These are phyloP conservation scores for Pelusios castaneus DNA, from an alignment of 2,113 vertebrate genomes.

Conservation along the genomic window DNA sequence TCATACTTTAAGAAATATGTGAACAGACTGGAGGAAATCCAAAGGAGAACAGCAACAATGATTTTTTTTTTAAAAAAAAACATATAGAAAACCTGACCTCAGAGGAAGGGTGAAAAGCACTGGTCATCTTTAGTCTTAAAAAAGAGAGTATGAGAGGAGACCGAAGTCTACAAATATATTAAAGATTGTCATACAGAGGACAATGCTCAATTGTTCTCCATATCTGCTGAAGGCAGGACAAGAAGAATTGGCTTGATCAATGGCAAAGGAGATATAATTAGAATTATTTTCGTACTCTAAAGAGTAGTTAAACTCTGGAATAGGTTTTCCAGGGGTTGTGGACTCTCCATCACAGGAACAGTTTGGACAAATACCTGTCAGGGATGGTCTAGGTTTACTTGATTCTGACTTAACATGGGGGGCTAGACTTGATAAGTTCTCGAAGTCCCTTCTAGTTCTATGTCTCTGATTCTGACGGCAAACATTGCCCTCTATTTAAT, in stretches of 20 bases:
- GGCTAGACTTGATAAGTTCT: not conserved
- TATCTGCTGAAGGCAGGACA: not conserved
- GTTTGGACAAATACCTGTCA: not conserved
- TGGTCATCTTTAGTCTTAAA: no score
- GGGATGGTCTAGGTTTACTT: not conserved
- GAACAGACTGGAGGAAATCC: no score
- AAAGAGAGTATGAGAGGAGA: no score
- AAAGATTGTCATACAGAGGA: no score
- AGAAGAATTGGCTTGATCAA: not conserved
- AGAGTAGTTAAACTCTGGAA: not conserved
- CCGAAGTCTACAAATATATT: no score
- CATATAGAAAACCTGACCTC: no score
- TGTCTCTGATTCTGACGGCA: not conserved
- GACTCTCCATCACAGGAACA: not conserved
- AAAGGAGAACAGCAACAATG: no score
- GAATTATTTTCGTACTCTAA: not conserved
- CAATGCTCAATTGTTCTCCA: not conserved
- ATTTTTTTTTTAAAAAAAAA: no score
- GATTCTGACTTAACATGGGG: not conserved
- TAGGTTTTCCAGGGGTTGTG: not conserved
- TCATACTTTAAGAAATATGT: no score
- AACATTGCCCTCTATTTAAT: not conserved
- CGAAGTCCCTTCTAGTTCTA: not conserved
- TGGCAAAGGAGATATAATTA: not conserved
- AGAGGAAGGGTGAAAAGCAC: no score